These are phyloP conservation scores for Oryzias dopingdopingensis DNA, from an alignment of 2,797 vertebrate genomes.

Conservation along the genomic window DNA sequence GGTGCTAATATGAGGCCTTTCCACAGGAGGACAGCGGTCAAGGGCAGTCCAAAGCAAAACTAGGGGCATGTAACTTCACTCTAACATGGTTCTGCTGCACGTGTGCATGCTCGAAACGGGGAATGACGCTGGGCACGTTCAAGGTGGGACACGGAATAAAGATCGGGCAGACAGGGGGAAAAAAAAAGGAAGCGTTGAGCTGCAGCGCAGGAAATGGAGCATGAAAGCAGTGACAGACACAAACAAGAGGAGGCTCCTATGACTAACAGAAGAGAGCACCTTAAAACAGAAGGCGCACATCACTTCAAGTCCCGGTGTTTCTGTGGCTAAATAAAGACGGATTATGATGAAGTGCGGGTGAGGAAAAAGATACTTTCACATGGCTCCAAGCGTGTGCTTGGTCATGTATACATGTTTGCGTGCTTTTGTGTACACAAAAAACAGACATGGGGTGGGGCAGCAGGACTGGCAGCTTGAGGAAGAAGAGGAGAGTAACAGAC, in stretches of 20 bases:
- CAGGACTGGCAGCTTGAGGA: background rate
- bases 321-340: constrained; percentile 13
- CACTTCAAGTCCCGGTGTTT: constrained; percentile 32
- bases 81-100: constrained; percentile 19
- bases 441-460: constrained; percentile 41
- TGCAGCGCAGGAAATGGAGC: constrained; percentile 50
- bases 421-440: constrained; percentile 18
- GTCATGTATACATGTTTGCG: constrained; percentile 1
- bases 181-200: constrained; percentile 16
- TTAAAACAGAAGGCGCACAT: constrained; percentile 29
- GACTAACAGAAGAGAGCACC: constrained; percentile 39
- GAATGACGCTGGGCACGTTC: background rate
- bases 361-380: constrained; percentile 3
- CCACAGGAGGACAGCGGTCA: constrained; percentile 57
- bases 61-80: background rate
- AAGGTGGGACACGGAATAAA: background rate
- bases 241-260: constrained; percentile 23
- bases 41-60: constrained; percentile 49
- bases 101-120: background rate
- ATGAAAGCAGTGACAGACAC: constrained; percentile 37
- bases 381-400: constrained; percentile 16
- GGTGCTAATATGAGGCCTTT: constrained; percentile 10
- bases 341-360: background rate
- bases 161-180: background rate
- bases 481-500: constrained; percentile 23